Evolutionary conservation across 37 sponge, comb jelly and placozoan species (phyloP).

Genomic region (Cladorhizidae sp.): DNA sequence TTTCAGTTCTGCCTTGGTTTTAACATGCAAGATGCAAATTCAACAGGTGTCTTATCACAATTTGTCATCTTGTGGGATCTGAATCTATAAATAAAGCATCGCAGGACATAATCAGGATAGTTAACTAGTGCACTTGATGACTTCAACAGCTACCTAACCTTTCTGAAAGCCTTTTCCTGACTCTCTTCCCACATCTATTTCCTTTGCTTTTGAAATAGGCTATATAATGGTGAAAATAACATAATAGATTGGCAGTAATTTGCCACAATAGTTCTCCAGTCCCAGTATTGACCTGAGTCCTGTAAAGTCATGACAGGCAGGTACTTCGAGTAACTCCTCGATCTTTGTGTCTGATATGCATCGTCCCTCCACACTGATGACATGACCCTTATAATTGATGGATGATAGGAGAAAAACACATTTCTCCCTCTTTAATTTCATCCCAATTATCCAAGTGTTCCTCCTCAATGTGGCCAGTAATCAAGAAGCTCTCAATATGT

Average conservation of each 20-base stretch:
- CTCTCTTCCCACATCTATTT: too few relatives aligned
- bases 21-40: background rate
- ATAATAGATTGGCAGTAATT: too few relatives aligned
- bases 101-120: background rate
- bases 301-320: background rate
- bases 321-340: background rate
- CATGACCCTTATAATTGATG: background rate
- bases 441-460: too few relatives aligned
- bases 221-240: background rate
- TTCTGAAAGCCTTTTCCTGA: background rate
- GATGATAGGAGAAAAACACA: background rate
- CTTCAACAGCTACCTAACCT: background rate
- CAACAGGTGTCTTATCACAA: background rate
- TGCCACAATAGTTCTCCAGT: background rate
- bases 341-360: background rate
- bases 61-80: background rate
- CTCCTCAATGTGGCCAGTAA: too few relatives aligned
- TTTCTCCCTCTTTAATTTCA: background rate
- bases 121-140: background rate
- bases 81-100: background rate
- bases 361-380: background rate
- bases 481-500: too few relatives aligned
- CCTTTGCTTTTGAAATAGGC: background rate
- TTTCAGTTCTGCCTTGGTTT: background rate
- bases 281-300: background rate